Conservation (phyloP, 2,113 vertebrate genomes). For the Pavo muticus region DNA sequence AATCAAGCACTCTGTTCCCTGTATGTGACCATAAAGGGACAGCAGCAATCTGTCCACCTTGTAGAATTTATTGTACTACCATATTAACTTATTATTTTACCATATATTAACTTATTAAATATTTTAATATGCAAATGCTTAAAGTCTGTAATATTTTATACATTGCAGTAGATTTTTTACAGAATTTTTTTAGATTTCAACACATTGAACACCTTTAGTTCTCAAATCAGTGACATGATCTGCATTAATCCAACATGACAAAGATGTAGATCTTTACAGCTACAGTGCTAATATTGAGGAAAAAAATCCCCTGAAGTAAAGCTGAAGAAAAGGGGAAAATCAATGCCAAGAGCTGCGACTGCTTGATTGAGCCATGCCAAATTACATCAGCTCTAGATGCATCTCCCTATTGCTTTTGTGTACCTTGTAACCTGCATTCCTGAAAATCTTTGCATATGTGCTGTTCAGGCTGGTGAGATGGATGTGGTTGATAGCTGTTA, state of each 20-base stretch:
- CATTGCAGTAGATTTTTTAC: not conserved
- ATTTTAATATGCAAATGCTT: not conserved
- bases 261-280: not conserved
- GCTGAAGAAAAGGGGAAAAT: not conserved
- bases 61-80: not conserved
- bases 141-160: not conserved
- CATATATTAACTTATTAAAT: not conserved
- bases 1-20: not conserved
- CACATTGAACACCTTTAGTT: not conserved
- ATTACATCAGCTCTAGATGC: not conserved
- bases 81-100: not conserved
- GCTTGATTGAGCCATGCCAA: not conserved
- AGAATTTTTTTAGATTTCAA: not conserved
- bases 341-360: not conserved
- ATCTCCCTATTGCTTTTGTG: not conserved
- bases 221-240: not conserved
- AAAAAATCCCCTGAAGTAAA: not conserved
- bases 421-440: not conserved
- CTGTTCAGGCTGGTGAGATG: not conserved
- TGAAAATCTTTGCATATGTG: not conserved
- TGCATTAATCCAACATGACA: not conserved
- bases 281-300: not conserved
- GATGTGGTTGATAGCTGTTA: not conserved
- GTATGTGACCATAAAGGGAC: not conserved
- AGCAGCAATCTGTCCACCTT: not conserved